Conservation (phyloP, 2,797 vertebrate genomes). For the Urocyon cinereoargenteus region DNA sequence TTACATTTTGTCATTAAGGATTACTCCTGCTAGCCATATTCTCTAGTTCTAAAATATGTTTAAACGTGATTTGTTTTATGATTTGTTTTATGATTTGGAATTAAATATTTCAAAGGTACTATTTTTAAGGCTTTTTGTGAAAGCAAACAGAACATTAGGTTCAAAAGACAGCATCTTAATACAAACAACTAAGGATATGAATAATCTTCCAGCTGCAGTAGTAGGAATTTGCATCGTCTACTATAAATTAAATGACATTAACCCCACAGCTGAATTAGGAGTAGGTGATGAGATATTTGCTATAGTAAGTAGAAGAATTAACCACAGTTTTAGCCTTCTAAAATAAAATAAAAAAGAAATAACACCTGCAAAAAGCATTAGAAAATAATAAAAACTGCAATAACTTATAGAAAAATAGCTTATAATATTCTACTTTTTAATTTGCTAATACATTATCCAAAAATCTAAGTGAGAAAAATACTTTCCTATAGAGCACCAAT, state of each 20-base stretch:
- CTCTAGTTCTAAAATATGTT: neutral
- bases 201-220: neutral
- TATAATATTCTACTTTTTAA: neutral
- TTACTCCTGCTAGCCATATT: neutral
- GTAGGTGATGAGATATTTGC: neutral
- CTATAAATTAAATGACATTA: neutral
- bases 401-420: neutral
- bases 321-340: neutral
- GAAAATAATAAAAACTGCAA: neutral
- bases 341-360: conserved; percentile 41
- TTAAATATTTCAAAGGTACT: conserved; percentile 35
- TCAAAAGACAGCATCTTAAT: neutral
- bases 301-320: neutral
- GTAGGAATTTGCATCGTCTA: neutral
- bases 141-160: neutral
- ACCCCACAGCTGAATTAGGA: neutral
- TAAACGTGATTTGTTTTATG: neutral
- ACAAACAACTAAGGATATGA: neutral
- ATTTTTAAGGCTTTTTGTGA: conserved; percentile 12
- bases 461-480: neutral
- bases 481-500: neutral
- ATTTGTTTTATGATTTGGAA: neutral
- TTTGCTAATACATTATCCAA: neutral
- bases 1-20: neutral
- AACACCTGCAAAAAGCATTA: neutral